Evolutionary conservation across 1,140 invertebrate species (phyloP).

Genomic region (Heliconius melpomene): DNA sequence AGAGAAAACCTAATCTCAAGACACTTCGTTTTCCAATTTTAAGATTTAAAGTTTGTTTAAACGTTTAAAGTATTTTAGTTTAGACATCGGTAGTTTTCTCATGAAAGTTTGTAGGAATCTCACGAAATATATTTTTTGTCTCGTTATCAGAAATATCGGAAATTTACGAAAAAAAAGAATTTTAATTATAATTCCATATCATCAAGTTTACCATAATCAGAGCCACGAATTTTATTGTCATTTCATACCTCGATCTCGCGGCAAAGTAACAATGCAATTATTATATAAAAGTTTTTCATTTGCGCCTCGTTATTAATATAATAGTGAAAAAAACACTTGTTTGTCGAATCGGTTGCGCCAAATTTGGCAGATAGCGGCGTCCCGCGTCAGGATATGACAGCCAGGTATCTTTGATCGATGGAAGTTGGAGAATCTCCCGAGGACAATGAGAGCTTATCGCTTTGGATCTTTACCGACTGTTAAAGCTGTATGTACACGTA

Average conservation of each 20-base stretch:
- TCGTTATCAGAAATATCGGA: background rate
- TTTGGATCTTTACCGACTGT: conserved; percentile 30
- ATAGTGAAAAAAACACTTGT: conserved; percentile 17
- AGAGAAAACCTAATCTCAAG: too few species aligned
- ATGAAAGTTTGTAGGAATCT: background rate
- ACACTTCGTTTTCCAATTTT: too few species aligned
- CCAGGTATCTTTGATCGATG: conserved; percentile 54
- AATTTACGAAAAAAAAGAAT: background rate
- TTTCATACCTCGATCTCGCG: background rate
- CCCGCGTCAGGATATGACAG: conserved; percentile 55
- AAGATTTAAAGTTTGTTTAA: background rate
- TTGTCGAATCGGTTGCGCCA: conserved; percentile 32
- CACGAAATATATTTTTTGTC: background rate
- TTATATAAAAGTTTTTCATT: background rate
- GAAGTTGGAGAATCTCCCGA: conserved; percentile 33
- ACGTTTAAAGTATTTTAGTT: background rate
- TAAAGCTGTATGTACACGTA: conserved; percentile 8
- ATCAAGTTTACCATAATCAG: background rate
- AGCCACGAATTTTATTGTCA: background rate
- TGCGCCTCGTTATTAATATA: background rate
- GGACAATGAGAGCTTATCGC: conserved; percentile 27
- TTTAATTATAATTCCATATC: background rate
- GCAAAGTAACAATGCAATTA: background rate
- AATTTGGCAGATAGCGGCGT: conserved; percentile 55
- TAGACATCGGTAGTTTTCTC: background rate